Conservation (phyloP, 2,888 invertebrate species). For the Hypselothyrea guttata region DNA sequence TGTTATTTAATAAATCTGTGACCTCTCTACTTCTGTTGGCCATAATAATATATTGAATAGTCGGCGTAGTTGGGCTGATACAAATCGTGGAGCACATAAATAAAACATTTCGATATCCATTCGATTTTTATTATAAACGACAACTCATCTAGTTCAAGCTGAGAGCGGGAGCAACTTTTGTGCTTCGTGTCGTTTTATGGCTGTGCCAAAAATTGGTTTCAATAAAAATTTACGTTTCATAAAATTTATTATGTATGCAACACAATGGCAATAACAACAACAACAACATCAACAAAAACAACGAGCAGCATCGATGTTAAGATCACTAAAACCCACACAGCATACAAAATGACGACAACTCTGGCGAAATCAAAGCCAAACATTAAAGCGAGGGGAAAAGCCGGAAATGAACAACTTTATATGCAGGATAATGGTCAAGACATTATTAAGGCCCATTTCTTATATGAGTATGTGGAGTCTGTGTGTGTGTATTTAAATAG, state of each 20-base stretch:
- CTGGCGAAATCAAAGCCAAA: conserved; percentile 38
- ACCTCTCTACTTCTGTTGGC: no score
- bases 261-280: conserved; percentile 59
- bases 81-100: conserved; percentile 60
- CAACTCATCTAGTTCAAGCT: conserved; percentile 20
- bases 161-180: conserved; percentile 31
- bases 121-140: conserved; percentile 57
- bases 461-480: conserved; percentile 11
- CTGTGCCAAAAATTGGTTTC: conserved; percentile 69
- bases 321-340: conserved; percentile 42
- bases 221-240: conserved; percentile 78
- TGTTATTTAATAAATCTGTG: not conserved
- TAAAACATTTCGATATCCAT: conserved; percentile 48
- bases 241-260: conserved; percentile 77
- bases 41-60: not conserved
- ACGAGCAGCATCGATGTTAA: conserved; percentile 42
- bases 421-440: conserved; percentile 72
- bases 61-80: conserved; percentile 25
- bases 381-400: conserved; percentile 8
- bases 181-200: conserved; percentile 56
- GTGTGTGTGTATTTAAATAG: conserved; percentile 28
- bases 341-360: conserved; percentile 39
- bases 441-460: conserved; percentile 59
- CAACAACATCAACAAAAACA: conserved; percentile 21
- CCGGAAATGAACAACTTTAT: conserved; percentile 73